Base-by-base conservation (phyloP, 2,797 vertebrate species). In the Hoplostethus atlanticus region DNA sequence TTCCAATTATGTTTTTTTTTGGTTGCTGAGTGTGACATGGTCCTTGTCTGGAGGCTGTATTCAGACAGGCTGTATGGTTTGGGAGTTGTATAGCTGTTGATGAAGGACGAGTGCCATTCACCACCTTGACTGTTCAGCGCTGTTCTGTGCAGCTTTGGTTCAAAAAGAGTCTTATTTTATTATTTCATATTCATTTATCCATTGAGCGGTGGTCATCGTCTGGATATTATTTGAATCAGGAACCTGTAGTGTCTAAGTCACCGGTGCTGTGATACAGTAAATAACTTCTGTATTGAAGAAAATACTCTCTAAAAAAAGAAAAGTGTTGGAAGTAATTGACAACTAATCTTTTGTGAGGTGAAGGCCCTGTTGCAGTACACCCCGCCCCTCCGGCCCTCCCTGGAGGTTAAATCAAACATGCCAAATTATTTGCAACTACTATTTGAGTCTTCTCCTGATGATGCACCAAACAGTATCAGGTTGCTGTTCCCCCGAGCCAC, bases 351-450 rank as follows among this genome's bases (percentile, higher is more conserved):
- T 21, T 21, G 21, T 21, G 21, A 21, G 21, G 21, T 21, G 21
- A 21, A 21, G 21, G 21, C 21, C 73, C n/a, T 36, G 50, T 28
- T 68, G 65, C 68, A 17, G 68, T 16, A 28, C 61, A 40, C 73
- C 40, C 70, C 84, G 63, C 73, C 80, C 78, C 13, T 42, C 46
- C 6, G 85, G 50, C 79, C 74, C 76, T 63, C 76, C 79, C 79
- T 74, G 71, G 34, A 65, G 57, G 51, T 60, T 73, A 89, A 80
- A 85, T 68, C 85, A 83, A 88, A 88, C 80, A 77, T 16, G 7
- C 38, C 2, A 46, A 50, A 64, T 68, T 69, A 68, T 85, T 89
- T 69, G 47, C 52, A 1, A 10, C 48, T 60, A 0, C 21, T 31
- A 47, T 69, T 64, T 46, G 51, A 65, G 61, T 53, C 7, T 60